Base-by-base conservation (phyloP, 2,888 invertebrate species). In the Thyatira batis region DNA sequence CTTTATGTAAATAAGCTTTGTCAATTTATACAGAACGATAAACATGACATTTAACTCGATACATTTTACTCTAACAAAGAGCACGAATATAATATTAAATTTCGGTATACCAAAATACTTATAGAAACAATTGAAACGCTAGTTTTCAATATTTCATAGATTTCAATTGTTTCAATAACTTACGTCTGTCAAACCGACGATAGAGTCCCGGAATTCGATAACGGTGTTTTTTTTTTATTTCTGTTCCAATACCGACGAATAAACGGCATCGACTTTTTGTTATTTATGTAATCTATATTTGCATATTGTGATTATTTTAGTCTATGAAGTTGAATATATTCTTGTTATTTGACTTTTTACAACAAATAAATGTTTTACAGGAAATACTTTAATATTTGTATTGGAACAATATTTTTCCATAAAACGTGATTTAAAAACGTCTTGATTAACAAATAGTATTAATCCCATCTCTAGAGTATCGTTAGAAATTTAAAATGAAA, bases 71-170 rank as follows among this genome's bases (percentile, higher is more conserved):
- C 23, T 23, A 23, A 23, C 13, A 39, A 39, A 17, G 17, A 56
- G 52, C 51, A 60, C 51, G 57, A 60, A 61, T n/a, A n/a, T n/a
- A 59, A 53, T 57, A 59, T 60, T 58, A 30, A 53, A 69, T 66
- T 66, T 66, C 58, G 55, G 58, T 53, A 44, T 51, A 65, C 66
- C 63, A 68, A 63, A 61, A 50, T 60, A 60, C 63, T 73, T 64
- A 60, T 55, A 45, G 59, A 59, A 73, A 64, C 67, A 62, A 68
- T 67, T 69, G 64, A 50, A 63, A 62, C 54, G 63, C 57, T 63
- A 67, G 66, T 71, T 71, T 75, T 70, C 78, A 78, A 82, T 82
- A 82, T 83, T 82, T 82, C 80, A 80, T 73, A 67, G 64, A 73
- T 70, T 74, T 68, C 65, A 66, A 76, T 75, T 71, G 79, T 70